Percentiles rank a stretch among this genome's conserved stretches.
Conservation (phyloP, 2,113 vertebrate species). For the Formicarius rufipectus region DNA sequence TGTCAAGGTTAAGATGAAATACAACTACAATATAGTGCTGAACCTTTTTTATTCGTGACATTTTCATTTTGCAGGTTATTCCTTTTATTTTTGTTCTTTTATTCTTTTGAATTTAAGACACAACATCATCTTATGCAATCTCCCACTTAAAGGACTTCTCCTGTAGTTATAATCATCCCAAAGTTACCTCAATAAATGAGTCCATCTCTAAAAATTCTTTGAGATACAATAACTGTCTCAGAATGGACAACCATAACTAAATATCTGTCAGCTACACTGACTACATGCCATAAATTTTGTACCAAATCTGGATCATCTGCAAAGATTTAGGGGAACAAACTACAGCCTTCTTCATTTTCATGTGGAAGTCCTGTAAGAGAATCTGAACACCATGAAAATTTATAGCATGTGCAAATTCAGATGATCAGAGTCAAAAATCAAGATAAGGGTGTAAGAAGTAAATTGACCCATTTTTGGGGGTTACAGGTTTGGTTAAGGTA, state of each 20-base stretch:
- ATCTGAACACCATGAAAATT: not conserved
- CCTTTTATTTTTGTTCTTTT: slow-evolving; percentile 7
- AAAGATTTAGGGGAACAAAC: not conserved
- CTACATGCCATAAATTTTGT: not conserved
- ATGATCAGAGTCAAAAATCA: not conserved
- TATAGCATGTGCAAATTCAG: not conserved
- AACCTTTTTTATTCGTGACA: not conserved
- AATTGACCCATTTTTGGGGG: not conserved
- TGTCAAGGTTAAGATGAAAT: slow-evolving; percentile 28
- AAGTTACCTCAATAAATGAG: slow-evolving; percentile 61
- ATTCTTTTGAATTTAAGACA: not conserved
- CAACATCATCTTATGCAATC: not conserved
- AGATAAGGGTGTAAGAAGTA: not conserved
- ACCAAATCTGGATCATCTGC: not conserved
- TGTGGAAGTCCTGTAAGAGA: not conserved
- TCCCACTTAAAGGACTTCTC: not conserved
- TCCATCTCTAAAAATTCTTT: slow-evolving; percentile 59
- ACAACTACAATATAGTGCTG: not conserved
- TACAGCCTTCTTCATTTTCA: not conserved
- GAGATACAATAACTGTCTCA: slow-evolving; percentile 24
- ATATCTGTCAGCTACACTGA: not conserved
- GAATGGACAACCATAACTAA: slow-evolving; percentile 36
- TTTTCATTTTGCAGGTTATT: slow-evolving; percentile 28
- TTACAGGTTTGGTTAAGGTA: not conserved
- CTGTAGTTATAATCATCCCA: slow-evolving; percentile 32